Percentiles rank a stretch among this genome's conserved stretches.
Conservation (phyloP, 1,140 invertebrate species). For the Sitobion miscanthi region DNA sequence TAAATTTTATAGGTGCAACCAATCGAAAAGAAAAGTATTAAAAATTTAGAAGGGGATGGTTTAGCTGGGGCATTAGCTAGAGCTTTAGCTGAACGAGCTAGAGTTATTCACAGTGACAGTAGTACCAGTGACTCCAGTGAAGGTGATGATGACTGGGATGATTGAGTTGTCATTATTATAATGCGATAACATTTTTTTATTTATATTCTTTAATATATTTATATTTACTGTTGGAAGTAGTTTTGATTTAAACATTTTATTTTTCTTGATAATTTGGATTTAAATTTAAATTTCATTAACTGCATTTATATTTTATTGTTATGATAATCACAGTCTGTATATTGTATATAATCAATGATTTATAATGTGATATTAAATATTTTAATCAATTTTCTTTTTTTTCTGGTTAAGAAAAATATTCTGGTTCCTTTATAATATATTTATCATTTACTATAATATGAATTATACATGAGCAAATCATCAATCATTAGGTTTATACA, state of each 20-base stretch:
- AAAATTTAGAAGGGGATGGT: conserved; percentile 65
- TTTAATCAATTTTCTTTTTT: not conserved
- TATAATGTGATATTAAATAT: conserved; percentile 21
- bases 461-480: not conserved
- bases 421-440: not conserved
- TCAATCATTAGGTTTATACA: not conserved
- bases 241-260: not conserved
- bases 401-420: not conserved
- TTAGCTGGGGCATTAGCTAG: conserved; percentile 79
- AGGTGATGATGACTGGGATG: conserved; percentile 70
- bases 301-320: conserved; percentile 39
- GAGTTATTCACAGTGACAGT: conserved; percentile 73
- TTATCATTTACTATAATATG: too few species aligned
- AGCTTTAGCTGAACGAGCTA: conserved; percentile 75
- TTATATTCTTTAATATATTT: conserved; percentile 8
- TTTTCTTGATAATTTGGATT: not conserved
- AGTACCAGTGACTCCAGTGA: conserved; percentile 63
- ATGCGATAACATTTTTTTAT: not conserved
- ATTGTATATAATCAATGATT: not conserved
- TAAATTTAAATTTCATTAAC: not conserved
- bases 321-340: not conserved
- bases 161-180: conserved; percentile 59
- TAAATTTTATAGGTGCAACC: conserved; percentile 58
- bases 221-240: conserved; percentile 27
- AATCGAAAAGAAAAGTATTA: conserved; percentile 38